Base-by-base conservation (phyloP, 2,113 vertebrate species). In the Toxotes jaculatrix region DNA sequence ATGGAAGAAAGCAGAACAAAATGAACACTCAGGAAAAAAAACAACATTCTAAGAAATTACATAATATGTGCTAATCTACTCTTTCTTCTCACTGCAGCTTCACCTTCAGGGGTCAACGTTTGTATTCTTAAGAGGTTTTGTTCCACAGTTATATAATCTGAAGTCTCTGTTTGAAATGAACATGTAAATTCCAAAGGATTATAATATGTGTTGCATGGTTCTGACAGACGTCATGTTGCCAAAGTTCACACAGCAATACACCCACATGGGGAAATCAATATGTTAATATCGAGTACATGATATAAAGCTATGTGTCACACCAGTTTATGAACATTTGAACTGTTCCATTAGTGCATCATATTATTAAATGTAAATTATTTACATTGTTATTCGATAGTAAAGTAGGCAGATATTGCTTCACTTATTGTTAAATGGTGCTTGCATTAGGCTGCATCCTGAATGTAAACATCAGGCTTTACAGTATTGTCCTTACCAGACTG, bases 141-240 rank as follows among this genome's bases (percentile, higher is more conserved):
- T 83, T 85, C 42, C 74, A 43, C 32, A 3, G 64, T 89, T 91
- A 89, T 70, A 47, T 79, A 93, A 91, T 74, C 59, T 81, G 34
- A 87, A 86, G 77, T 70, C 62, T 85, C 36, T 53, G 40, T 67
- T 71, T 83, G 57, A 85, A 70, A 75, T 80, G 1, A 63, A 34
- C 45, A 63, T 83, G 16, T 23, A 56, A 81, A 80, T 82, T 65
- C 62, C 60, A 59, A 21, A 70, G 62, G 70, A 87, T 87, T 72
- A 82, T n/a, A 36, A 34, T 27, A 34, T 64, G 73, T 23, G 38
- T 79, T 67, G 74, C 80, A 65, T 23, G 62, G 49, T 77, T 83
- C 49, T 77, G 64, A 67, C 80, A 64, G 68, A 72, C 45, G 45
- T 85, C 61, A 77, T 47, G 31, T 42, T 66, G 32, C 82, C 65